Evolutionary conservation across 2,888 invertebrate genomes (phyloP), one percentile per base, ranked within the genome.

Genomic region (Synergus japonicus): DNA sequence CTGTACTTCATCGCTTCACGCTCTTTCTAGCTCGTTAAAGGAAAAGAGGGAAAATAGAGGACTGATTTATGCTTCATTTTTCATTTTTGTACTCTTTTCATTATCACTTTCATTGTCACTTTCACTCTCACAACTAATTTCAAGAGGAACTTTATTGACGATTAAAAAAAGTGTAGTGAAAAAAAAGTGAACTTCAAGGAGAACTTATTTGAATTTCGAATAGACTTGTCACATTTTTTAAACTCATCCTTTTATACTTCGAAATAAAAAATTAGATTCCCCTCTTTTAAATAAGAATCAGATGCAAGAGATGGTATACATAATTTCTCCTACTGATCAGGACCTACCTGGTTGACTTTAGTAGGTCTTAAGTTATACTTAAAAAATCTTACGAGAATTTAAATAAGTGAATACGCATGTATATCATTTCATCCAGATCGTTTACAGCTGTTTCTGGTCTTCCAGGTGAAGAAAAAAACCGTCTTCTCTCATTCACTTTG

Each of bases 371-470:
- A 63, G 29, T 22, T 13, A 12, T 58, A 18, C 58, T 58, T 18
- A 18, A 58, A 49, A 29, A 12, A 10, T 29, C 63, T 13, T 10
- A 73, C 22, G 22, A 73, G 9, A 46, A 46, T 49, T 49, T 37
- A 15, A 49, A 73, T 13, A 29, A 29, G 46, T 46, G 22, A 69
- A 69, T 69, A 15, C 44, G 15, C 29, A 13, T 15, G 15, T 54
- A 69, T 37, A 49, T 69, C 49, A 29, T 73, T 73, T 73, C 69
- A 54, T 49, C 29, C 37, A 73, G 49, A 54, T 73, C 73, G 73
- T 73, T 73, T 73, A 73, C 73, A 73, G 49, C 73, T 73, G 73
- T 37, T 73, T 73, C 29, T 54, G 9, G 54, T 54, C 41, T 63
- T 63, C 63, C 73, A 73, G 49, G 54, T 54, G 73, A 73, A 54